Conservation (phyloP, 2,888 invertebrate genomes). For the Mythimna pallens region DNA sequence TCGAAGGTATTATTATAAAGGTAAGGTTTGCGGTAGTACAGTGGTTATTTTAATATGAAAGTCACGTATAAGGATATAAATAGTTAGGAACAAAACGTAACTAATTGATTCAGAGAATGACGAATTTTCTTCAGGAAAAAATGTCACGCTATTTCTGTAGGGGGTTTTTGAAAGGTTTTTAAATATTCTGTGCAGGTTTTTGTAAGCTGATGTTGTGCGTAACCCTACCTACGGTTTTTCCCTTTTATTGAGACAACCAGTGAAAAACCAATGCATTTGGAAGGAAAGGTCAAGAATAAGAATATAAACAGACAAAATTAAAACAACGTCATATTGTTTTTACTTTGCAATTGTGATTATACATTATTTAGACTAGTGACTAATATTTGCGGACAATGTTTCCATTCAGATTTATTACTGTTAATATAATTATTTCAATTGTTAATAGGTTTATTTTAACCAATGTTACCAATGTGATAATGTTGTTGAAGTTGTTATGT, state of each 20-base stretch:
- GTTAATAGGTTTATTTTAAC: too few relatives aligned
- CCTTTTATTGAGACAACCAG: background rate
- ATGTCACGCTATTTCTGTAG: background rate
- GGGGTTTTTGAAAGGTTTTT: constrained; percentile 14
- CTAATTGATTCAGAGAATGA: constrained; percentile 34
- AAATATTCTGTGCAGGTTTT: constrained; percentile 16
- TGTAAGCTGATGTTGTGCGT: background rate
- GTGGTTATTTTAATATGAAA: constrained; percentile 37
- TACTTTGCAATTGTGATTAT: too few relatives aligned
- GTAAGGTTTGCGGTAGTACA: constrained; percentile 20
- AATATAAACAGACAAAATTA: background rate
- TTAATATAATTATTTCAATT: too few relatives aligned
- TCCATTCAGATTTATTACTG: too few relatives aligned
- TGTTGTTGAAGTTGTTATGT: too few relatives aligned
- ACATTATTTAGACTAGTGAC: too few relatives aligned
- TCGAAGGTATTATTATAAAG: constrained; percentile 51
- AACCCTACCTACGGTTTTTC: constrained; percentile 10
- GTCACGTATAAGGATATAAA: constrained; percentile 42
- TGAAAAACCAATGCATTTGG: constrained; percentile 7
- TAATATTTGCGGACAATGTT: too few relatives aligned
- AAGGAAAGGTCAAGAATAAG: background rate
- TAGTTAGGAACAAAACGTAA: constrained; percentile 13
- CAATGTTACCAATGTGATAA: too few relatives aligned
- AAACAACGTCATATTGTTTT: too few relatives aligned
- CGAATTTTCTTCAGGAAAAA: constrained; percentile 26